Evolutionary conservation across 2,797 vertebrate genomes (phyloP), one percentile per base, ranked within the genome.

Genomic region (Girardinus metallicus): DNA sequence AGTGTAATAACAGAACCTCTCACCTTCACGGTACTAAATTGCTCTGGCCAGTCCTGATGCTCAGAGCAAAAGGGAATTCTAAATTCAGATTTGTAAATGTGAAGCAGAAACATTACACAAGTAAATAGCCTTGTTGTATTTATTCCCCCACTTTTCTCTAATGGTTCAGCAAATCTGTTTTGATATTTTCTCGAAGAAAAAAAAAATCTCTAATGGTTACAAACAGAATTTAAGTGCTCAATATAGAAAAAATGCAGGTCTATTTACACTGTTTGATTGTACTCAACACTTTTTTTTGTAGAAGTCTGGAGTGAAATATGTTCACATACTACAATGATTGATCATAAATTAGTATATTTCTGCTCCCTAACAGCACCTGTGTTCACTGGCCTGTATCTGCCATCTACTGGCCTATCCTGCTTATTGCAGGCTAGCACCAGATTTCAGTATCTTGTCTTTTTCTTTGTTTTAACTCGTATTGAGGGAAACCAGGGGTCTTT

Each of bases 361-460:
- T 47, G 1, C 29, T 26, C 16, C 9, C 0, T 26, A 1, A 5
- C 39, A 18, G 15, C 23, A 62, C 44, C 12, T 53, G 43, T 74
- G 34, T 88, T 85, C 47, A 73, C 26, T 88, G 78, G 88, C 85
- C 34, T 84, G 9, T 34, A 43, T 78, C 87, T 93, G 92, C 93
- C 92, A 85, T 89, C 93, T 94, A 74, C 88, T 94, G 93, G 90
- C 70, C 8, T 5, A 34, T 11, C 3, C 0, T 13, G 41, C 79
- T 79, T 70, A 2, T 78, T 90, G 74, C 92, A 93, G 41, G 23
- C 29, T 29, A 8, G 2, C 34, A 0, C 49, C 18, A 36, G 23
- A 57, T 41, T 23, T 29, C 36, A 23, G 64, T 11, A 11, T 26
- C 16, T 31, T 23, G 16, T 13, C 41, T 12, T 26, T 76, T 18